A percentile compares a stretch with the other conserved stretches of the same genome.
Conservation (phyloP, 2,113 vertebrate species). For the Pardalotus punctatus region DNA sequence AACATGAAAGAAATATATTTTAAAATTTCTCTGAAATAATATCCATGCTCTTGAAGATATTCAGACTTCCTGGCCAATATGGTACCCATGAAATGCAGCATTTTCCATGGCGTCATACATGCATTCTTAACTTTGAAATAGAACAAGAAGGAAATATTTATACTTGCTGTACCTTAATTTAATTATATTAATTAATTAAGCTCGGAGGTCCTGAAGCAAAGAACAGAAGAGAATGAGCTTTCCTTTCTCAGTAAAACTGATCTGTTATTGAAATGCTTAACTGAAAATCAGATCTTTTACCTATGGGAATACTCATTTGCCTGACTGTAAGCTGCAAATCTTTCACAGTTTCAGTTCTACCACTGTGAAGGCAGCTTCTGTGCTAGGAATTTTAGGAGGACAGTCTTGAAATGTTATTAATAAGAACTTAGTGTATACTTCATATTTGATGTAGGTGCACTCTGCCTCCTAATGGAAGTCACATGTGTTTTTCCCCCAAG, state of each 20-base stretch:
- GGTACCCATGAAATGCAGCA: background rate
- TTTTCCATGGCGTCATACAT: background rate
- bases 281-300: background rate
- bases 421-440: conserved; percentile 10
- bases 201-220: background rate
- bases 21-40: background rate
- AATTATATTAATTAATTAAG: background rate
- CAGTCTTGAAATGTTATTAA: conserved; percentile 57
- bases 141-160: background rate
- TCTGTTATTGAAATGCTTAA: background rate
- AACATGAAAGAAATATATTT: background rate
- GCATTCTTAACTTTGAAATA: background rate
- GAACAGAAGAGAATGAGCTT: background rate
- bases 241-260: background rate
- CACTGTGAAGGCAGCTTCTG: conserved; percentile 1
- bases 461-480: conserved; percentile 64
- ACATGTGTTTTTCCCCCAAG: conserved; percentile 35
- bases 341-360: background rate
- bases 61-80: background rate
- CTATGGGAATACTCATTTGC: background rate
- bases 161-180: background rate
- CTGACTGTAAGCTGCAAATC: background rate
- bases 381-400: conserved; percentile 18
- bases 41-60: background rate
- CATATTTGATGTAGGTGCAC: conserved; percentile 53